Evolutionary conservation across 1,140 invertebrate genomes (phyloP).

Genomic region (Prorops nasuta): DNA sequence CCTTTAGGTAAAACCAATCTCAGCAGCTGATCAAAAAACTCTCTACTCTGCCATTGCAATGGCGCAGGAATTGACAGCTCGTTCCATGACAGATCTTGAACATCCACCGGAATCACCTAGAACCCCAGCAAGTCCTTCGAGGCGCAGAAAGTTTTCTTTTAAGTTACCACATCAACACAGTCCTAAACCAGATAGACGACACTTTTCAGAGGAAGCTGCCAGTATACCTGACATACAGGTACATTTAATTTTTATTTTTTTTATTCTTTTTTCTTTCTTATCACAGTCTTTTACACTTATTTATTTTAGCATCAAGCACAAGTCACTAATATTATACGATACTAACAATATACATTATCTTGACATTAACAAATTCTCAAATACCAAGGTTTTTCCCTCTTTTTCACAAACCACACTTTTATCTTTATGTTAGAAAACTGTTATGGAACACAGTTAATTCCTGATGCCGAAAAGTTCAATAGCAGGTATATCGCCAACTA

Average conservation of each 20-base stretch:
- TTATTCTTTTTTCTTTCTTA: neutral
- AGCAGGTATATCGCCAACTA: constrained; percentile 21
- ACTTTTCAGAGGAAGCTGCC: constrained; percentile 86
- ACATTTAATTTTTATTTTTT: constrained; percentile 39
- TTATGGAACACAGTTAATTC: constrained; percentile 43
- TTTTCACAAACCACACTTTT: neutral
- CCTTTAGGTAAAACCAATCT: constrained; percentile 84
- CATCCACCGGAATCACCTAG: constrained; percentile 63
- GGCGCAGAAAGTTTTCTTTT: constrained; percentile 84
- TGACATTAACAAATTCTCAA: constrained; percentile 8
- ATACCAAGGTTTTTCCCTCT: neutral
- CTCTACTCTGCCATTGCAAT: constrained; percentile 90
- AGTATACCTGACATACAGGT: constrained; percentile 89
- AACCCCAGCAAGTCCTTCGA: constrained; percentile 74
- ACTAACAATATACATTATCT: neutral
- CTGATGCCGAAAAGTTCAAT: constrained; percentile 24
- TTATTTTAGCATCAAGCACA: constrained; percentile 1
- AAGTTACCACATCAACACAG: constrained; percentile 71
- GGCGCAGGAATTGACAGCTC: constrained; percentile 87
- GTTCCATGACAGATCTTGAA: constrained; percentile 82
- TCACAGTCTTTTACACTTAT: constrained; percentile 3
- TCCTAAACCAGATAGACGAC: constrained; percentile 71
- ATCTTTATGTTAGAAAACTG: constrained; percentile 10
- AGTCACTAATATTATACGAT: neutral
- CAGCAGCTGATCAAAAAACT: constrained; percentile 89